Evolutionary conservation across 2,888 invertebrate genomes (phyloP), one percentile per base, ranked within the genome.

Genomic region (Meganola albula): DNA sequence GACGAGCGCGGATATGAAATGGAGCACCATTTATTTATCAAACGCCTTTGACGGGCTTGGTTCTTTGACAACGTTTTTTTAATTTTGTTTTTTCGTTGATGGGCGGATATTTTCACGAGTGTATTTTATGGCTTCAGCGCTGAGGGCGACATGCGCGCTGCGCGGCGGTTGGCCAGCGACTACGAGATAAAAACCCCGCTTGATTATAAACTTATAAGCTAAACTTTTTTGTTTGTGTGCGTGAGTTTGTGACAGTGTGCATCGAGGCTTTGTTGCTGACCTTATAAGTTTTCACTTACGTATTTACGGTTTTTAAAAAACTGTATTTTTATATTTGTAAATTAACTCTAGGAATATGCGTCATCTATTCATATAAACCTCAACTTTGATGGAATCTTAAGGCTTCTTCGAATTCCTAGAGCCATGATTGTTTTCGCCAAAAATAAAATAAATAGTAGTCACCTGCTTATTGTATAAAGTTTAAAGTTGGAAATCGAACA

Each of bases 181-280:
- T 85, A 83, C 80, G 71, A 82, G 84, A 85, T 85, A 85, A 84
- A 84, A 84, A 84, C 84, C 73, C 67, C 71, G 77, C 74, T 80
- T 84, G 79, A 84, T 83, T 85, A 84, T 83, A 83, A 85, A 83
- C 82, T 84, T 84, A 83, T 83, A 79, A 83, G 84, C 78, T 83
- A 77, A 78, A 80, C 77, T 82, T 85, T 79, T 83, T 77, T 71
- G 58, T 69, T 58, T 49, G 80, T 80, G 84, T 83, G 84, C 69
- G 82, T 79, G 70, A 55, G 63, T 60, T 63, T 63, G 63, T 65
- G 63, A 58, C 61, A 51, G 73, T 78, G 78, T 74, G 76, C 61
- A 65, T 52, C 54, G 64, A 70, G 74, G 76, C 73, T 80, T 78
- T 73, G 72, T 74, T 65, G 62, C 65, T 71, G 71, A 76, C 76